Evolutionary conservation across 1,140 invertebrate genomes (phyloP), one percentile per base, ranked within the genome.

Genomic region (Apis florea): DNA sequence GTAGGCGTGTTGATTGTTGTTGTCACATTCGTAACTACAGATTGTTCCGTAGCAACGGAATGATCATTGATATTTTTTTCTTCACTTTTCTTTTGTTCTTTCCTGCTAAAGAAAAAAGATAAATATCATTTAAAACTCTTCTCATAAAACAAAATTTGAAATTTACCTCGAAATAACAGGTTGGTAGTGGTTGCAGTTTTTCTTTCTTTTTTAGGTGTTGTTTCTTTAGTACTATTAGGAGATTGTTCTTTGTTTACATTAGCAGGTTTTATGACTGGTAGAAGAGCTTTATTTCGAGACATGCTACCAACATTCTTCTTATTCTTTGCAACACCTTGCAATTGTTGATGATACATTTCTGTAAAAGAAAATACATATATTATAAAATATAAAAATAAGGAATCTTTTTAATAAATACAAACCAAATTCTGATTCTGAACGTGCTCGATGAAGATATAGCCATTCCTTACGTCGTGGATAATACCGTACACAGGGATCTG

Each of bases 401-500:
- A 40, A 19, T 10, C 47, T 54, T 40, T 17, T 13, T 1, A 47
- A 47, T 11, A 70, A 71, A 47, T 79, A 84, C 77, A 58, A 87
- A 93, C 92, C 92, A 68, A 93, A 94, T 90, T 93, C 92, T 12
- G 91, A 92, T 90, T 95, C 94, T 92, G 95, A 93, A 49, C 93
- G 90, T 31, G 93, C 96, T 64, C 97, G 94, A 92, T 98, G 98
- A 70, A 98, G 93, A 93, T 98, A 98, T 56, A 98, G 96, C 98
- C 98, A 98, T 19, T 97, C 96, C 93, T 98, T 98, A 12, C 96
- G 94, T 88, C 97, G 96, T 0, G 97, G 96, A 91, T 98, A 97
- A 92, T 98, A 98, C 89, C 97, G 96, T 1, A 98, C 97, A 91
- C 97, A 98, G 0, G 98, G 97, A 94, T 98, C 97, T 76, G 96